These are phyloP conservation scores for Isichthys henryi DNA, from an alignment of 2,113 vertebrate species.

Conservation along the genomic window DNA sequence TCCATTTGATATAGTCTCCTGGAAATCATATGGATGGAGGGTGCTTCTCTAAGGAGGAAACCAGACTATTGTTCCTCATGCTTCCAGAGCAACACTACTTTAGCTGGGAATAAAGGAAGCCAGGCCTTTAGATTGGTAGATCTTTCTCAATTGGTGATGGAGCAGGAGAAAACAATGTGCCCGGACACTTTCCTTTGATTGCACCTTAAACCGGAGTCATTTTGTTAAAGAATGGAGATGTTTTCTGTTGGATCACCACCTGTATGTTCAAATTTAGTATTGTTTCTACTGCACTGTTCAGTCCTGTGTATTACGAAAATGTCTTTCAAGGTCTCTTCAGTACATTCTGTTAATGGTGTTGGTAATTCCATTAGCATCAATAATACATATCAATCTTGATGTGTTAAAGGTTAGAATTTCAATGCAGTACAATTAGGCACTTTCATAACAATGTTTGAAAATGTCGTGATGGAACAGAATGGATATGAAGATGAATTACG, in stretches of 20 bases:
- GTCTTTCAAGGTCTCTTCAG: not conserved
- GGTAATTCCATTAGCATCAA: not conserved
- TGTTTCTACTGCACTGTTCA: not conserved
- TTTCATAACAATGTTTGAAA: not conserved
- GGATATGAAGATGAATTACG: not conserved
- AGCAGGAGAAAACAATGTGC: not conserved
- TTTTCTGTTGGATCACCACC: not conserved
- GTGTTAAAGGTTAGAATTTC: not conserved
- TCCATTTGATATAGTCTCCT: not conserved
- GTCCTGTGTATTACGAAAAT: not conserved
- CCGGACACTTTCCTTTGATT: not conserved
- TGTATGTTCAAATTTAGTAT: not conserved
- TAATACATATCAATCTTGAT: not conserved
- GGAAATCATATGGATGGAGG: not conserved
- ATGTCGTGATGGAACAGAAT: not conserved
- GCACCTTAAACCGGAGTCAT: not conserved
- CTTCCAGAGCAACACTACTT: not conserved
- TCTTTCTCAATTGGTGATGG: not conserved
- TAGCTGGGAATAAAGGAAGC: not conserved
- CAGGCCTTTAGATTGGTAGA: not conserved
- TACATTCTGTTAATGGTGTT: not conserved
- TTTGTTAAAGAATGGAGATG: not conserved
- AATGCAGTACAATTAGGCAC: not conserved
- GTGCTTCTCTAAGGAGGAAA: not conserved
- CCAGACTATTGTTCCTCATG: not conserved